Percentiles rank a stretch among this genome's conserved stretches.
These are phyloP conservation scores for Caloenas nicobarica DNA, from an alignment of 2,113 vertebrate genomes.

Conservation along the genomic window DNA sequence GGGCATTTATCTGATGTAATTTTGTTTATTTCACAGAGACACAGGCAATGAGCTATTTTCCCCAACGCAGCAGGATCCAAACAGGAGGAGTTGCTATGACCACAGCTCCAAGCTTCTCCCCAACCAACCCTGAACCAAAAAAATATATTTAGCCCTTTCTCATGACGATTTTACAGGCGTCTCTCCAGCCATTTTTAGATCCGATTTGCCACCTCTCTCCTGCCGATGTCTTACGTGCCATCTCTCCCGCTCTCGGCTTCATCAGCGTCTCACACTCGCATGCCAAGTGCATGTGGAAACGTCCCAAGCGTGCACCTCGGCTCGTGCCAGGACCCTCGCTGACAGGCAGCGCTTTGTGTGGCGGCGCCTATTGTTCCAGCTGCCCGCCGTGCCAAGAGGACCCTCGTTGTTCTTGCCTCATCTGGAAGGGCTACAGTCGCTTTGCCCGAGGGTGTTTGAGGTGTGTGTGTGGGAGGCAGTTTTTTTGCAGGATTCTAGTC, in stretches of 20 bases:
- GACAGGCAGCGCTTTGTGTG: background rate
- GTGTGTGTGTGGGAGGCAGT: rapidly evolving
- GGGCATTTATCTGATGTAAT: background rate
- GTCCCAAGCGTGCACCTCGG: background rate
- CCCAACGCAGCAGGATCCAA: background rate
- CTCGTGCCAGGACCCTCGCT: background rate
- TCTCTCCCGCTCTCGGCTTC: background rate
- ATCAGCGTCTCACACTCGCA: rapidly evolving
- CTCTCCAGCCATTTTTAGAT: background rate
- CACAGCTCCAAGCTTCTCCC: background rate
- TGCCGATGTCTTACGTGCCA: rapidly evolving
- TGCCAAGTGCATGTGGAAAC: rapidly evolving
- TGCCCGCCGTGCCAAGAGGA: background rate
- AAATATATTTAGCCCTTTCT: background rate
- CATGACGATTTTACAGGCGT: background rate
- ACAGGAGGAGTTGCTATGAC: background rate
- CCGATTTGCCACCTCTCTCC: background rate
- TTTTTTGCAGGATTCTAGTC: background rate
- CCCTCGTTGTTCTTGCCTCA: rapidly evolving
- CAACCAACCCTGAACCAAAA: background rate
- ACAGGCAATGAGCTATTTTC: background rate
- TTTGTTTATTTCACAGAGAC: background rate
- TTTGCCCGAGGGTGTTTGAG: background rate
- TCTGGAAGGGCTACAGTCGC: background rate
- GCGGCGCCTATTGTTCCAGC: background rate